These are phyloP conservation scores for Drosophila prolongata DNA, from an alignment of 2,888 invertebrate species.

Conservation along the genomic window DNA sequence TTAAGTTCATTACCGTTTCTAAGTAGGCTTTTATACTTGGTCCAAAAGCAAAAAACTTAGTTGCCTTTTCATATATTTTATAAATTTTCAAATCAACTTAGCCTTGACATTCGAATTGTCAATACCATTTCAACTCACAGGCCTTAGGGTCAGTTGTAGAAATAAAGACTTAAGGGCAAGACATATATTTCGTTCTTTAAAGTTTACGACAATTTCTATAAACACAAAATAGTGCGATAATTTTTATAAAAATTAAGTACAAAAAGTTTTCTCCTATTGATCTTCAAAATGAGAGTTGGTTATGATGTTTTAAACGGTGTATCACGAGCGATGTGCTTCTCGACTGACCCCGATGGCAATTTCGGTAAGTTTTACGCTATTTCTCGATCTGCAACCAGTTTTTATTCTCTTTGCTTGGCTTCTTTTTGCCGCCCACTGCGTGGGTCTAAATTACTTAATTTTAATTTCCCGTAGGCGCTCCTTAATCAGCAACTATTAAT, in stretches of 20 bases:
- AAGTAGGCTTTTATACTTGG: too few relatives aligned
- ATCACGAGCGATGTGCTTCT: too few relatives aligned
- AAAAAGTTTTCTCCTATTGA: too few relatives aligned
- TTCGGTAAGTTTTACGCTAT: neutral
- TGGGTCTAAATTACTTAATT: constrained; percentile 72
- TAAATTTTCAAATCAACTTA: neutral
- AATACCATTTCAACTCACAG: neutral
- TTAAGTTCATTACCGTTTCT: too few relatives aligned
- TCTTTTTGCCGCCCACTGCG: constrained; percentile 17
- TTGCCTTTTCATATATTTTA: too few relatives aligned
- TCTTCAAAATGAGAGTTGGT: too few relatives aligned
- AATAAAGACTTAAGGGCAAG: too few relatives aligned
- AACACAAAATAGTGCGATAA: too few relatives aligned
- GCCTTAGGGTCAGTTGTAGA: neutral
- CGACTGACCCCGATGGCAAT: neutral
- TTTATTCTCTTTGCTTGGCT: neutral
- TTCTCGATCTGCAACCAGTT: constrained; percentile 1
- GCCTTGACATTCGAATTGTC: neutral
- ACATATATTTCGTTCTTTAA: neutral
- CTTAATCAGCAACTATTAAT: constrained; percentile 85
- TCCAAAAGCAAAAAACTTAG: too few relatives aligned
- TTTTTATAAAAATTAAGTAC: too few relatives aligned
- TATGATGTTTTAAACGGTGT: too few relatives aligned
- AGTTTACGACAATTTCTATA: too few relatives aligned
- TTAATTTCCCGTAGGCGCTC: constrained; percentile 75